Evolutionary conservation across 2,888 invertebrate species (phyloP).

Genomic region (Timandra comae): DNA sequence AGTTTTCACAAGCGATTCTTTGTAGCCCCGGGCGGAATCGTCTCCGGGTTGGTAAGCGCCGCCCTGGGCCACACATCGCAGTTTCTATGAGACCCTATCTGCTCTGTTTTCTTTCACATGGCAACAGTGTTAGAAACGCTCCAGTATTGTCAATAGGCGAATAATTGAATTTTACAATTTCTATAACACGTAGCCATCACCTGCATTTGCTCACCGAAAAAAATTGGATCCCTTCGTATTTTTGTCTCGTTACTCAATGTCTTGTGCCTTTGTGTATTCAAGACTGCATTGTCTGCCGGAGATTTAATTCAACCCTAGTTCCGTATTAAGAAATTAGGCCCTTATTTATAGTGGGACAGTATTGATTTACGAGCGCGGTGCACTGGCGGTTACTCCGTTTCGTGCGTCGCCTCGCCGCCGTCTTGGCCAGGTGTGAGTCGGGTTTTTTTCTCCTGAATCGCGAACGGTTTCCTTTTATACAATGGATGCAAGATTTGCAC

Average conservation of each 20-base stretch:
- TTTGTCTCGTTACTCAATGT: slow-evolving; percentile 70
- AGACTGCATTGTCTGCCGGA: slow-evolving; percentile 47
- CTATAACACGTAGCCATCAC: slow-evolving; percentile 59
- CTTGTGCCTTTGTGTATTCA: slow-evolving; percentile 47
- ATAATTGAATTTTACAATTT: slow-evolving; percentile 68
- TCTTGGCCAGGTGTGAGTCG: slow-evolving; percentile 65
- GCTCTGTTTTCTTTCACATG: slow-evolving; percentile 27
- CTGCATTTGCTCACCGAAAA: slow-evolving; percentile 53
- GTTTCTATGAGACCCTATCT: too few relatives aligned
- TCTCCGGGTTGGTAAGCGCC: slow-evolving; percentile 2
- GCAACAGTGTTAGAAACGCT: slow-evolving; percentile 53
- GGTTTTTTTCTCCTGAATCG: slow-evolving; percentile 45
- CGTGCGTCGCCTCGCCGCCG: slow-evolving; percentile 24
- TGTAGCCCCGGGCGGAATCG: slow-evolving; percentile 11
- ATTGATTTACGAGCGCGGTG: slow-evolving; percentile 48
- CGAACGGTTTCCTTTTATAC: slow-evolving; percentile 58
- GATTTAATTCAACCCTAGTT: slow-evolving; percentile 35
- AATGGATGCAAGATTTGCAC: slow-evolving; percentile 71
- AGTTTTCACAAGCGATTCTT: slow-evolving; percentile 21
- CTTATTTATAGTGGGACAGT: slow-evolving; percentile 55
- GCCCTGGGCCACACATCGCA: slow-evolving; percentile 4
- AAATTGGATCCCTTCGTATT: slow-evolving; percentile 58
- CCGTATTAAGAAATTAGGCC: slow-evolving; percentile 53
- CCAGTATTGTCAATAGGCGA: slow-evolving; percentile 56
- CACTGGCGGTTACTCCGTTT: slow-evolving; percentile 43